Conservation (phyloP, 2,888 invertebrate genomes). For the Suillia variegata region DNA sequence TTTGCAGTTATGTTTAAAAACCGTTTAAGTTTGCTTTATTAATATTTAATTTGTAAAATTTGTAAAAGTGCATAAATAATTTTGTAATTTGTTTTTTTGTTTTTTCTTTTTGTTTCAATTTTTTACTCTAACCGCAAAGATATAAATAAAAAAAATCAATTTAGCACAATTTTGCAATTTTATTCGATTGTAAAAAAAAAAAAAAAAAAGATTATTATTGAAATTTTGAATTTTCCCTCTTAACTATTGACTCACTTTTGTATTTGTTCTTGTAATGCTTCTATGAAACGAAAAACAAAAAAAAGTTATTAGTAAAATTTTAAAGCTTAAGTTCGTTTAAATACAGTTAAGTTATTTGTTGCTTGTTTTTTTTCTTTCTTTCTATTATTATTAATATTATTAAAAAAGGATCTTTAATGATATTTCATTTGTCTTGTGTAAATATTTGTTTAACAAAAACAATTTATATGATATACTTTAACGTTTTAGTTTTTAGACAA, state of each 20-base stretch:
- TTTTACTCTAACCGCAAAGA: no score
- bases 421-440: slow-evolving; percentile 4
- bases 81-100: neutral
- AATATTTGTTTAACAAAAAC: neutral
- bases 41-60: neutral
- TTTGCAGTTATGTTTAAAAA: neutral
- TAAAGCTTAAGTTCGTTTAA: neutral
- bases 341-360: neutral
- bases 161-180: no score
- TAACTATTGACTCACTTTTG: no score
- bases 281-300: slow-evolving; percentile 9
- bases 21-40: neutral
- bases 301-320: slow-evolving; percentile 10
- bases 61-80: neutral
- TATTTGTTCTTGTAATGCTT: no score
- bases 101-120: neutral
- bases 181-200: no score
- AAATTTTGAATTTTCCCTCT: no score
- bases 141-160: no score
- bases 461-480: no score
- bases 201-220: no score
- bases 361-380: neutral
- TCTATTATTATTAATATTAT: slow-evolving; percentile 1
- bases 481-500: no score
- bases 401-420: neutral